Percentiles rank a stretch among this genome's conserved stretches.
Conservation (phyloP, 2,113 vertebrate species). For the Holacanthus passer region DNA sequence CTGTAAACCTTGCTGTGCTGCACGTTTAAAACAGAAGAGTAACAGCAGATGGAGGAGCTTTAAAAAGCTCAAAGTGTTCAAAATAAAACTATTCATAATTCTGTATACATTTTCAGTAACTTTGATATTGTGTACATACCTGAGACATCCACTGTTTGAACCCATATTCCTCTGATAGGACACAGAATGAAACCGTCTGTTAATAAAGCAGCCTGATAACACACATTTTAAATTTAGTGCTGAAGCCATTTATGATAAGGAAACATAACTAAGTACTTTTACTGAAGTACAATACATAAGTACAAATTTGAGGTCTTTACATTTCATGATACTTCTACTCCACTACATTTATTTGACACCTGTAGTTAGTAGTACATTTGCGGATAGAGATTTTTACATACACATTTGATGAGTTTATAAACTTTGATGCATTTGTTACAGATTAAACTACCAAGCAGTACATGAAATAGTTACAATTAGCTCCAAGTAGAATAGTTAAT, state of each 20-base stretch:
- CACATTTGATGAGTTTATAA: not conserved
- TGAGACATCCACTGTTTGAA: slow-evolving; percentile 88
- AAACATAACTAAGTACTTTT: not conserved
- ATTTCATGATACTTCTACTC: not conserved
- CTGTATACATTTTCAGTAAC: not conserved
- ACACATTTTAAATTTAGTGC: not conserved
- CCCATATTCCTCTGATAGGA: slow-evolving; percentile 80
- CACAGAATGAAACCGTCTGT: not conserved
- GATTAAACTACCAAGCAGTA: too few species aligned
- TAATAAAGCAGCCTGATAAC: not conserved
- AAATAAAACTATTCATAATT: not conserved
- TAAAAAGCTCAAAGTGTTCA: not conserved
- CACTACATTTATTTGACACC: not conserved
- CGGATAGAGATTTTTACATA: not conserved
- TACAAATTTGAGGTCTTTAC: not conserved
- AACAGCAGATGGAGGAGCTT: not conserved
- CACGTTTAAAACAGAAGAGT: not conserved
- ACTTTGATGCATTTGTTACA: not conserved
- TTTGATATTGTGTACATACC: slow-evolving; percentile 67
- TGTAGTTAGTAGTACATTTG: not conserved
- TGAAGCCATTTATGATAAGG: not conserved
- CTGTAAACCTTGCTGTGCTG: slow-evolving; percentile 85
- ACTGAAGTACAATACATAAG: not conserved
- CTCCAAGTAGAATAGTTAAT: too few species aligned
- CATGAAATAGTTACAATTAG: too few species aligned